Evolutionary conservation across 1,140 invertebrate species (phyloP), one percentile per base, ranked within the genome.

Genomic region (Macrobrachium rosenbergii): DNA sequence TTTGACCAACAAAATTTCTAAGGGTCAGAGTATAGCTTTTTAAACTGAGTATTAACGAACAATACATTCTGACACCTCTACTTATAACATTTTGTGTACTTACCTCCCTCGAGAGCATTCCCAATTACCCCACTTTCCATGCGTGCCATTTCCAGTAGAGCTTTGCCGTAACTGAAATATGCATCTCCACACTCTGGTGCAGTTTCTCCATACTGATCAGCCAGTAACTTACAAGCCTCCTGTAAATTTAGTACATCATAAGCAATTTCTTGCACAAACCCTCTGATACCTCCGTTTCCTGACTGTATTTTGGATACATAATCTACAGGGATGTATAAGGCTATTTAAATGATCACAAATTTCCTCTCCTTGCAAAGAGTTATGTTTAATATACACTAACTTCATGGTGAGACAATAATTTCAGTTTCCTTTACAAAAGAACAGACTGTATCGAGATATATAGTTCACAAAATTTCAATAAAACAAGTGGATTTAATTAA

Each of bases 71-170:
- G 3, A 37, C 23, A 8, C 43, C 16, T 45, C 14, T 88, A 23
- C 2, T 88, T 37, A 60, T 79, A 21, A 63, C 28, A 16, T 28
- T 59, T 19, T 52, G 60, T 64, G 14, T 16, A 52, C 75, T 78
- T 45, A 90, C 90, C 90, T 83, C 90, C 90, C 63, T 95, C 94
- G 52, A 96, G 92, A 67, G 94, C 95, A 91, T 95, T 94, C 8
- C 96, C 96, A 7, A 98, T 92, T 2, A 97, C 95, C 60, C 95
- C 95, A 90, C 93, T 94, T 91, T 98, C 97, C 90, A 95, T 94
- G 90, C 97, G 93, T 0, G 96, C 95, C 60, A 97, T 91, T 85
- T 96, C 96, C 23, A 98, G 92, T 7, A 98, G 92, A 6, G 97
- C 94, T 91, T 95, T 95, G 0, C 96, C 96, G 91, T 95, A 96